Evolutionary conservation across 2,888 invertebrate genomes (phyloP).

Genomic region (Crocallis elinguaria): DNA sequence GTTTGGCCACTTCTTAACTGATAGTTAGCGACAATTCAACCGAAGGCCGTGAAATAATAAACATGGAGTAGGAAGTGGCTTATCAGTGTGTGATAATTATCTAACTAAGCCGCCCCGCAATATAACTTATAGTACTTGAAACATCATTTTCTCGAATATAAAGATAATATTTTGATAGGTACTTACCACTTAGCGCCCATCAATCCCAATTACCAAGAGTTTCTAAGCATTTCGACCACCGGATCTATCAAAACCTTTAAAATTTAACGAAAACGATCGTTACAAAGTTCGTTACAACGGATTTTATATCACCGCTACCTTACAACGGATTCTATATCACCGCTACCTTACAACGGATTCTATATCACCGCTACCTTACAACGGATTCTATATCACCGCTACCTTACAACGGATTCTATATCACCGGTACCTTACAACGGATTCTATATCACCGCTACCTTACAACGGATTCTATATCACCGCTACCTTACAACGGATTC

Average conservation of each 20-base stretch:
- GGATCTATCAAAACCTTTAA: constrained; percentile 15
- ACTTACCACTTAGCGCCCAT: neutral
- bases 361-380: constrained; percentile 14
- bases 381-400: constrained; percentile 20
- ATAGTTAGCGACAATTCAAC: too few species aligned
- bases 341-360: constrained; percentile 14
- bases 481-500: constrained; percentile 14
- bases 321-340: constrained; percentile 19
- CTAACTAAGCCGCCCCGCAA: too few species aligned
- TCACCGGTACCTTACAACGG: too few species aligned
- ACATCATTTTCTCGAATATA: too few species aligned
- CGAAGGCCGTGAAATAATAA: too few species aligned
- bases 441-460: constrained; percentile 19
- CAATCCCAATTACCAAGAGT: constrained; percentile 13
- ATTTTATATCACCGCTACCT: constrained; percentile 19
- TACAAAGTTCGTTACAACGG: constrained; percentile 20
- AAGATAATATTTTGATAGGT: neutral
- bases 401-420: too few species aligned
- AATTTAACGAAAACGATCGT: constrained; percentile 6
- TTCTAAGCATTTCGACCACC: constrained; percentile 1
- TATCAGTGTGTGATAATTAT: too few species aligned
- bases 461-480: constrained; percentile 19
- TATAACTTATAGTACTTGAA: too few species aligned
- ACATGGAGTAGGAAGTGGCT: too few species aligned
- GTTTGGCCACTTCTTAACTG: too few species aligned